Percentiles rank a stretch among this genome's conserved stretches.
Evolutionary conservation across 2,888 invertebrate species (phyloP).

Genomic region (Cheilosia variabilis): DNA sequence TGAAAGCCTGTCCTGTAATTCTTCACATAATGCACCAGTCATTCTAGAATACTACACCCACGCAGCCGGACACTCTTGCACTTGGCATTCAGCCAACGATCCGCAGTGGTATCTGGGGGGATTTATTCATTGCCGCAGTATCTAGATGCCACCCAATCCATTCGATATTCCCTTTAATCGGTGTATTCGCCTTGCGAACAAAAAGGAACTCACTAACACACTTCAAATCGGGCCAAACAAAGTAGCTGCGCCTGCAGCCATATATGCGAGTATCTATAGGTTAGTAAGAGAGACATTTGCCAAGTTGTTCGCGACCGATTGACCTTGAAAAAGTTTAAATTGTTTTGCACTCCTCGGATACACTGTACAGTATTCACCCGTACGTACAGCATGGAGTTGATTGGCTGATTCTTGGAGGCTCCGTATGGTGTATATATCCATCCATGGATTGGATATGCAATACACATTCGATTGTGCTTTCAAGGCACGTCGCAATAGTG

Average conservation of each 20-base stretch:
- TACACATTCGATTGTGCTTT: conserved; percentile 62
- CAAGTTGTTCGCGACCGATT: conserved; percentile 72
- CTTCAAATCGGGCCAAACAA: conserved; percentile 30
- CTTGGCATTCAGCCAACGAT: conserved; percentile 66
- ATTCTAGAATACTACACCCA: conserved; percentile 62
- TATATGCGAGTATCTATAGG: conserved; percentile 66
- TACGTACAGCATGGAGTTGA: conserved; percentile 19
- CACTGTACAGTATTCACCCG: background rate
- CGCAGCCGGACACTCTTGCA: conserved; percentile 71
- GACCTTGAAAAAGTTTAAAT: conserved; percentile 75
- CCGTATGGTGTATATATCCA: conserved; percentile 31
- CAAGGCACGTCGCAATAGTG: conserved; percentile 71
- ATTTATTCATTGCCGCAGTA: conserved; percentile 23
- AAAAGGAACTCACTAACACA: conserved; percentile 47
- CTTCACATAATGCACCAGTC: conserved; percentile 50
- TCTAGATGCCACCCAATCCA: conserved; percentile 38
- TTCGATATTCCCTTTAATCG: conserved; percentile 19
- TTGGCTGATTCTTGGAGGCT: conserved; percentile 49
- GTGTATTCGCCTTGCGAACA: conserved; percentile 3
- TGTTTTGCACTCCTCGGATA: conserved; percentile 62
- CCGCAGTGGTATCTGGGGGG: background rate
- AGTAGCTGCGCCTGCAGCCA: conserved; percentile 17
- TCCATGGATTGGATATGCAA: background rate
- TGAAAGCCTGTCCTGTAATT: conserved; percentile 45
- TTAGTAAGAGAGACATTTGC: conserved; percentile 68